Conservation (phyloP, 2,888 invertebrate genomes). For the Beris chalybata region DNA sequence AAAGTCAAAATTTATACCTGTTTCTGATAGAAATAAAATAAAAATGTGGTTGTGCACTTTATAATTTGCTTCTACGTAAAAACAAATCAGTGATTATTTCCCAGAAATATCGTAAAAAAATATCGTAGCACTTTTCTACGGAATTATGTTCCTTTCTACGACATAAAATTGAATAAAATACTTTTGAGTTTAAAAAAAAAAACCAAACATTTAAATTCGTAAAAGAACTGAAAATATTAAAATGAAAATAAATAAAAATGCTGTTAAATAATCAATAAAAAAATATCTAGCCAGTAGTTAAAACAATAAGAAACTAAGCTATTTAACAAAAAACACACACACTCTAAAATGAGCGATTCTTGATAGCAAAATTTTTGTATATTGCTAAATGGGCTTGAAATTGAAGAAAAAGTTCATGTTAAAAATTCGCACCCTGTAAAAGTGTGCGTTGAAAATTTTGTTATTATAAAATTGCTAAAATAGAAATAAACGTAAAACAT, state of each 20-base stretch:
- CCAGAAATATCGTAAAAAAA: too few relatives aligned
- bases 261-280: slow-evolving; percentile 24
- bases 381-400: too few relatives aligned
- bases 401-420: too few relatives aligned
- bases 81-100: too few relatives aligned
- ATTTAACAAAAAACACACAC: slow-evolving; percentile 1
- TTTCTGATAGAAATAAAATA: not conserved
- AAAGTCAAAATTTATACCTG: not conserved
- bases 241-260: not conserved
- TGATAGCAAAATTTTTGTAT: too few relatives aligned
- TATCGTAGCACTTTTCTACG: not conserved
- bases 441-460: too few relatives aligned
- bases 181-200: not conserved
- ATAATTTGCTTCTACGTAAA: not conserved
- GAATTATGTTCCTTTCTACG: slow-evolving; percentile 3
- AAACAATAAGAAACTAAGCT: slow-evolving; percentile 7
- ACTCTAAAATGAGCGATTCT: too few relatives aligned
- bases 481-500: slow-evolving; percentile 2
- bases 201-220: not conserved
- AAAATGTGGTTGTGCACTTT: slow-evolving; percentile 17
- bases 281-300: slow-evolving; percentile 23
- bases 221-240: slow-evolving; percentile 4
- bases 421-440: too few relatives aligned
- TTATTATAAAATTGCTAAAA: not conserved
- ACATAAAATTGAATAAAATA: not conserved